phyloP scores from a whole-genome alignment of 1,140 invertebrate genomes.

The Piezodorus guildinii region DNA sequence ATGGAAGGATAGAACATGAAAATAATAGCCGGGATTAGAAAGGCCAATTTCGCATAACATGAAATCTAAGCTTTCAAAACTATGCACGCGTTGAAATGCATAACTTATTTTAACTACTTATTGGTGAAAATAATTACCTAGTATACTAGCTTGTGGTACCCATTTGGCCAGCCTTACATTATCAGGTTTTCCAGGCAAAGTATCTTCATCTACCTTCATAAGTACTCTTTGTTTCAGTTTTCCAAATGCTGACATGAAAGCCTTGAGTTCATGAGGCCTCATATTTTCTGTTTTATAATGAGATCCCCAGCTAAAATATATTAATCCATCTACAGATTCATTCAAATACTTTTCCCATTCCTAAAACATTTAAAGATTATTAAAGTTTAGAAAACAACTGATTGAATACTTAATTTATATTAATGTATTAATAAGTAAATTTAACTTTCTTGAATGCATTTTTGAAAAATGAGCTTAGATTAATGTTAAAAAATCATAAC shows the following conservation, averaged over 20 bases:
- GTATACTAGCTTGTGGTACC: conserved; percentile 57
- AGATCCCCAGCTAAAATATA: conserved; percentile 57
- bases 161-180: conserved; percentile 53
- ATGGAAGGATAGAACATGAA: too few relatives aligned
- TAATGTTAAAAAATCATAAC: too few relatives aligned
- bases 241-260: conserved; percentile 42
- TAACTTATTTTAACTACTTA: too few relatives aligned
- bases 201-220: conserved; percentile 53
- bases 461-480: too few relatives aligned
- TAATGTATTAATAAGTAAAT: too few relatives aligned
- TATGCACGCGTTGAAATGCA: too few relatives aligned
- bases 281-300: conserved; percentile 49
- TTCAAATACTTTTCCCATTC: conserved; percentile 28
- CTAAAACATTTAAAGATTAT: conserved; percentile 20
- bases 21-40: too few relatives aligned
- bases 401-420: too few relatives aligned
- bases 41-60: too few relatives aligned
- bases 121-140: conserved; percentile 41
- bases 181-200: conserved; percentile 34
- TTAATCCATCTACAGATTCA: conserved; percentile 25
- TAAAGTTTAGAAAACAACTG: too few relatives aligned
- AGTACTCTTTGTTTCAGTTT: conserved; percentile 46
- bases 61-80: too few relatives aligned
- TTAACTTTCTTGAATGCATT: too few relatives aligned
- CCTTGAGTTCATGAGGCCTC: conserved; percentile 38